Base-by-base conservation (phyloP, 2,888 invertebrate species). In the Brenthis daphne region DNA sequence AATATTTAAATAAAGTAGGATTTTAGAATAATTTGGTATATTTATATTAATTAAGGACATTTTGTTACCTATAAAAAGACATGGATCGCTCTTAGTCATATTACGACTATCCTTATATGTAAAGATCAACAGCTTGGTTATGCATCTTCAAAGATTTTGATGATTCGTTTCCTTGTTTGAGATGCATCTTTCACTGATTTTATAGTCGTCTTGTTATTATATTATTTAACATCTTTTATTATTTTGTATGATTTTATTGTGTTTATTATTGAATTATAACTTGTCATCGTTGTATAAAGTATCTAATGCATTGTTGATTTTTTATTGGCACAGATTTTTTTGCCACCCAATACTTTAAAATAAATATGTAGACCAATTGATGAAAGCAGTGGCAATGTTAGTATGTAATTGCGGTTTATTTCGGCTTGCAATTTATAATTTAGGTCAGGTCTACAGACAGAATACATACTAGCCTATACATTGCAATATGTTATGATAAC, bases 401-500 rank as follows among this genome's bases (percentile, higher is more conserved):
- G 33, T 57, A 55, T 57, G 54, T 54, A 51, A 65, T 65, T 61
- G 65, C 29, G 53, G 57, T 68, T 70, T 71, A 74, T 73, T 74
- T 70, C 69, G 68, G 67, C 64, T 67, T 68, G 73, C 67, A 73
- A 72, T 67, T 71, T 61, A 69, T 70, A 51, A 75, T 69, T 75
- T 83, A 73, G 82, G 79, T 78, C 82, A 82, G 79, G 77, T 82
- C 78, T 78, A 78, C 74, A 75, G 76, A 77, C 78, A 73, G 72
- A 64, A 67, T 64, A 68, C 57, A 77, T 77, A 77, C 76, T 77
- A 75, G 72, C 71, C 72, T 77, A 73, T 77, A 79, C 78, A 78
- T 77, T 76, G 73, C 60, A 66, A 58, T 77, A 76, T 77, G 78
- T 75, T 76, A 76, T 79, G 74, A 85, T 87, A 87, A 86, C 85